Percentiles rank a stretch among this genome's conserved stretches.
Conservation (phyloP, 1,140 invertebrate species). For the Adoxophyes honmai region DNA sequence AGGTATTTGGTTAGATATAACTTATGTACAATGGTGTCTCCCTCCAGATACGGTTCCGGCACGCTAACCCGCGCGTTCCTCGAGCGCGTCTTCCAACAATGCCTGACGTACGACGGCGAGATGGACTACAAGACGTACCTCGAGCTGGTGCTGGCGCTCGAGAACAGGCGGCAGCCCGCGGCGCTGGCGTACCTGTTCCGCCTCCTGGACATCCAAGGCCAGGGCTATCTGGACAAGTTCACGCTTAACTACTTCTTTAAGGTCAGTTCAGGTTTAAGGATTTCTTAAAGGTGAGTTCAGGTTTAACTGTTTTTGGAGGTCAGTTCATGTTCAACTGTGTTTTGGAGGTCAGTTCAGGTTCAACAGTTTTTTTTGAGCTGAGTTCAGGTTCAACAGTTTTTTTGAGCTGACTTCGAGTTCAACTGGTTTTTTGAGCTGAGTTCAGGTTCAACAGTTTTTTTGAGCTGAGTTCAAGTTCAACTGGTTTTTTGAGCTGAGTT, state of each 20-base stretch:
- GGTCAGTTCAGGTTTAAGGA: constrained; percentile 59
- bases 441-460: too few species aligned
- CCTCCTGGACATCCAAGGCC: constrained; percentile 93
- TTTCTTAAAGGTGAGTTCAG: too few species aligned
- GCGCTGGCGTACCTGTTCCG: constrained; percentile 94
- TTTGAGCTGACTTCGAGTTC: too few species aligned
- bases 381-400: too few species aligned
- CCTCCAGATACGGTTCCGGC: constrained; percentile 89
- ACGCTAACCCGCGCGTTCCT: constrained; percentile 95
- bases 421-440: too few species aligned
- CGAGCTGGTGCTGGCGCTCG: constrained; percentile 95
- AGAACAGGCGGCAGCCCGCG: constrained; percentile 94
- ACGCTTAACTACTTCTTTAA: constrained; percentile 96
- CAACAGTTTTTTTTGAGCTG: too few species aligned
- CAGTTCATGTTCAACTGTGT: too few species aligned
- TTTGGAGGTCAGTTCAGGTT: too few species aligned
- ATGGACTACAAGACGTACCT: constrained; percentile 99
- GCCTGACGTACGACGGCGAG: constrained; percentile 96
- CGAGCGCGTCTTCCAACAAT: constrained; percentile 96
- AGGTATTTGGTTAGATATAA: too few species aligned
- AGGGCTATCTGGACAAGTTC: constrained; percentile 93
- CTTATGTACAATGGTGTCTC: constrained; percentile 6
- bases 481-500: too few species aligned
- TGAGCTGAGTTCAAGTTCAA: too few species aligned
- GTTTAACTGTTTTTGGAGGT: too few species aligned